Conservation (phyloP, 2,113 vertebrate genomes). For the Protobothrops flavoviridis region DNA sequence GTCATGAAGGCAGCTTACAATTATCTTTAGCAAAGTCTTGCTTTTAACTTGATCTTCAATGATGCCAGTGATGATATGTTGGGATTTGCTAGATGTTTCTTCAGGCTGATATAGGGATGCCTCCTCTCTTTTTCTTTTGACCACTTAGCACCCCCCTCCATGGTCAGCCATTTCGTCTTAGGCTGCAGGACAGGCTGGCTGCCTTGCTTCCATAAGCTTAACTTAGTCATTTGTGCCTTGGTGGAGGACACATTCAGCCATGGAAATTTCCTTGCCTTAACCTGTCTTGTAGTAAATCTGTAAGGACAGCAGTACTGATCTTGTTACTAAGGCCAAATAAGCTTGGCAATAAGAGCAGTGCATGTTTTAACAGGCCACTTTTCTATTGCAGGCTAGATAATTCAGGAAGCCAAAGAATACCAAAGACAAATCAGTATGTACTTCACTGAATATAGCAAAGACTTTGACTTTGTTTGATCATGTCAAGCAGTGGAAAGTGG, state of each 20-base stretch:
- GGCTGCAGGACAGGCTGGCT: not conserved
- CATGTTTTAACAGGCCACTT: not conserved
- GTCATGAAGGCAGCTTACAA: not conserved
- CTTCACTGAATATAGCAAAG: not conserved
- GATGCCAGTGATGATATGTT: not conserved
- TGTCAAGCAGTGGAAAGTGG: not conserved
- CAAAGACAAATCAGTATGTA: not conserved
- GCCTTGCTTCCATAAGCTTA: not conserved
- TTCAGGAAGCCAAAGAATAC: not conserved
- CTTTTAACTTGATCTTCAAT: not conserved
- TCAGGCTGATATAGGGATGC: not conserved
- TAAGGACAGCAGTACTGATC: not conserved
- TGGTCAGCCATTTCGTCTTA: not conserved
- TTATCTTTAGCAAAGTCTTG: not conserved
- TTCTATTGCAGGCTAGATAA: not conserved
- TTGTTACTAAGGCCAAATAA: not conserved
- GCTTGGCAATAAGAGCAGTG: not conserved
- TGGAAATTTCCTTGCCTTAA: not conserved
- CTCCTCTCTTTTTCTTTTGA: not conserved
- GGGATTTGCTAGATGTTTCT: not conserved
- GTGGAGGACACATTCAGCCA: not conserved
- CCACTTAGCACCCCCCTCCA: not conserved
- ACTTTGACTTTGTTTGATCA: not conserved
- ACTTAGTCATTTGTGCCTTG: not conserved
- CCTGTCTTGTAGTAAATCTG: not conserved